These are phyloP conservation scores for Selenia dentaria DNA, from an alignment of 2,888 invertebrate species.

Conservation along the genomic window DNA sequence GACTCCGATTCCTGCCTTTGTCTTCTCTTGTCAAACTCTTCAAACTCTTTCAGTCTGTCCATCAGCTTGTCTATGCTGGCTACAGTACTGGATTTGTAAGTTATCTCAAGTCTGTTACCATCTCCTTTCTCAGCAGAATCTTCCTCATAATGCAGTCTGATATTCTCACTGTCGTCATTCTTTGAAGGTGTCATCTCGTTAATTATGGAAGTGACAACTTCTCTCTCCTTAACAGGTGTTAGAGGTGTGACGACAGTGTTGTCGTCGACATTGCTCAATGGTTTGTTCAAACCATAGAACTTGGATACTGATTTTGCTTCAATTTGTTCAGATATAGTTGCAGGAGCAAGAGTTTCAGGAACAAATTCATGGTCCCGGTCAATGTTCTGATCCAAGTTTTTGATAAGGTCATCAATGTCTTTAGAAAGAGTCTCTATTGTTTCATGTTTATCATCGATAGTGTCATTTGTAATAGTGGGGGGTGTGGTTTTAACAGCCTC, in stretches of 20 bases:
- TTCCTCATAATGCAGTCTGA: slow-evolving; percentile 74
- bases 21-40: slow-evolving; percentile 77
- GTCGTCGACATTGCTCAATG: slow-evolving; percentile 61
- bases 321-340: slow-evolving; percentile 45
- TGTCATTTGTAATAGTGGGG: slow-evolving; percentile 44
- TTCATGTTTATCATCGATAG: slow-evolving; percentile 66
- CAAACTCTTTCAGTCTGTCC: slow-evolving; percentile 79
- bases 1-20: slow-evolving; percentile 72
- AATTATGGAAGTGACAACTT: slow-evolving; percentile 46
- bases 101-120: slow-evolving; percentile 57
- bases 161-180: slow-evolving; percentile 74
- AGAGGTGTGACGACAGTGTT: slow-evolving; percentile 48
- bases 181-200: slow-evolving; percentile 71
- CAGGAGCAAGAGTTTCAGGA: slow-evolving; percentile 33
- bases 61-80: slow-evolving; percentile 80
- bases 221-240: slow-evolving; percentile 71
- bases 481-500: slow-evolving; percentile 35
- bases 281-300: slow-evolving; percentile 68
- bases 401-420: slow-evolving; percentile 77
- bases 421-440: slow-evolving; percentile 74
- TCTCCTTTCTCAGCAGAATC: slow-evolving; percentile 71
- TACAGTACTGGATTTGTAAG: slow-evolving; percentile 66
- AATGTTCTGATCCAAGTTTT: slow-evolving; percentile 72
- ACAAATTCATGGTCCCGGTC: slow-evolving; percentile 61
- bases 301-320: slow-evolving; percentile 65